Percentiles rank a stretch among this genome's conserved stretches.
phyloP scores from a whole-genome alignment of 2,797 vertebrate species.

The Philypnodon macrostomus region DNA sequence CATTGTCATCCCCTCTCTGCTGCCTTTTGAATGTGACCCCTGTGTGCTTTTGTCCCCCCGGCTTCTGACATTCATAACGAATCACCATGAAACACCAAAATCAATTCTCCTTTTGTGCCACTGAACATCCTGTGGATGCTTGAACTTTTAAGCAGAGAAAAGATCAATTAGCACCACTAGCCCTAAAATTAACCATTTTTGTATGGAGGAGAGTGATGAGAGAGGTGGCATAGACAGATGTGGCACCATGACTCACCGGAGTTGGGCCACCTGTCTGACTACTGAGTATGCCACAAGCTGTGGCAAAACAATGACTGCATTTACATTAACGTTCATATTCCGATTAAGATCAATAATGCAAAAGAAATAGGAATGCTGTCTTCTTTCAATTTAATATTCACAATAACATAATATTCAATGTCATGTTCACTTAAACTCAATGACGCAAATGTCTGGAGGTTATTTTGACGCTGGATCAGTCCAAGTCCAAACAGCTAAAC shows the following conservation, averaged over 20 bases:
- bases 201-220: slow-evolving; percentile 14
- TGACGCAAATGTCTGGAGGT: slow-evolving; percentile 33
- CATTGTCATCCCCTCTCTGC: slow-evolving; percentile 39
- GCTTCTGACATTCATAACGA: slow-evolving; percentile 41
- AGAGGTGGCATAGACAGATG: slow-evolving; percentile 47
- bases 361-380: too few species aligned
- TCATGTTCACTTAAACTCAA: too few species aligned
- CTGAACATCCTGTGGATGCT: slow-evolving; percentile 11
- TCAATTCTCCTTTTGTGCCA: slow-evolving; percentile 16
- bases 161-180: slow-evolving; percentile 10
- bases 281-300: slow-evolving; percentile 50
- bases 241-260: slow-evolving; percentile 70
- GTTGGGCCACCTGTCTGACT: slow-evolving; percentile 65
- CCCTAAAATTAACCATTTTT: slow-evolving; percentile 9
- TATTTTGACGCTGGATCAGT: slow-evolving; percentile 34
- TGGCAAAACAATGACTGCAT: too few species aligned
- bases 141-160: slow-evolving; percentile 9
- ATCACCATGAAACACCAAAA: slow-evolving; percentile 32
- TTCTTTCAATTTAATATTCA: too few species aligned
- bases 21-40: slow-evolving; percentile 46
- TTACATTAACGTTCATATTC: too few species aligned
- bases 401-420: too few species aligned
- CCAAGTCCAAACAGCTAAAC: slow-evolving; percentile 33
- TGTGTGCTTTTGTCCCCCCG: slow-evolving; percentile 22
- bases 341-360: too few species aligned